Evolutionary conservation across 2,113 vertebrate genomes (phyloP), one percentile per base, ranked within the genome.

Genomic region (Tenrec ecaudatus): DNA sequence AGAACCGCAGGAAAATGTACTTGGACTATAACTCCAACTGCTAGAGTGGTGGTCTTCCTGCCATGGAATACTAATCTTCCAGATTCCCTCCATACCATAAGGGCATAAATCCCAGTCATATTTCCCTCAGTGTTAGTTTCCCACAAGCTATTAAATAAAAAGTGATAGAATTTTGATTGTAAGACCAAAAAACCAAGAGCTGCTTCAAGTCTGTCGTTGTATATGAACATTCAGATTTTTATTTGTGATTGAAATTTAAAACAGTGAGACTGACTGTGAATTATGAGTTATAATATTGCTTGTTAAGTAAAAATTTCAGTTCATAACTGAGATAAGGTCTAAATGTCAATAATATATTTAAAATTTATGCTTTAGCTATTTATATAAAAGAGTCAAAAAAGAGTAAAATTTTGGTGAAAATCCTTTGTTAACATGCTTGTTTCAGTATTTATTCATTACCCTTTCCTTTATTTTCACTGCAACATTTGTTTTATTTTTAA

Each of bases 171-270:
- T n/a, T 85, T 10, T 78, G 7, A 82, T 31, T 77, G 1, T 36
- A 69, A 89, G 31, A 68, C 27, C 62, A 80, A 57, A 62, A 20
- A 80, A 27, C 29, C 12, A 38, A 71, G 36, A 80, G 40, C 3
- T 19, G 82, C 47, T 16, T 68, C n/a, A 76, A 4, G 73, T 60
- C 29, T 86, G 8, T 60, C 19, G 79, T 53, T 93, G 36, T 17
- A 15, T 19, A 6, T 73, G 78, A 90, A 90, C 43, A 88, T 71
- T 86, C 82, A 66, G n/a, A 76, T 76, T 77, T 57, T 31, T 36
- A 84, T 68, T 75, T 76, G 82, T 87, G 58, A 38, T 57, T 47
- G 83, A 57, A 82, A 85, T 73, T 78, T 90, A 47, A 85, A 90
- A 75, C 25, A 68, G n/a, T n/a, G 17, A 87, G 82, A 53, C n/a